Evolutionary conservation across 2,113 vertebrate species (phyloP).

Genomic region (Brachyhypopomus gauderio): DNA sequence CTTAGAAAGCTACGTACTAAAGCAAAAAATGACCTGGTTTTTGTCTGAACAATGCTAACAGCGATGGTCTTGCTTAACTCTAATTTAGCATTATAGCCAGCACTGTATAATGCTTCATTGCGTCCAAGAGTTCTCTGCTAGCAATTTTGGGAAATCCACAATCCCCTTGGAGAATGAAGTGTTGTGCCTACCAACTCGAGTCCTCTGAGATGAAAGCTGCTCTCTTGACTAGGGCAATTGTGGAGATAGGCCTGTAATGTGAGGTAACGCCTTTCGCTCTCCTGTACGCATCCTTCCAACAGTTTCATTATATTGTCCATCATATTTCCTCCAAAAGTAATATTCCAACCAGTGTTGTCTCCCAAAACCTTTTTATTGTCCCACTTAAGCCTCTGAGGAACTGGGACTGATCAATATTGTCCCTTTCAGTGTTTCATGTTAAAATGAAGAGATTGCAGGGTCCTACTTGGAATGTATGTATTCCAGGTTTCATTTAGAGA

Average conservation of each 20-base stretch:
- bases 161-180: slow-evolving; percentile 88
- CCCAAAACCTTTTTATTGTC: slow-evolving; percentile 11
- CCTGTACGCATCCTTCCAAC: slow-evolving; percentile 83
- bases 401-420: background rate
- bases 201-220: slow-evolving; percentile 86
- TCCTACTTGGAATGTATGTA: slow-evolving; percentile 13
- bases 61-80: background rate
- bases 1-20: slow-evolving; percentile 10
- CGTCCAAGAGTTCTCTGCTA: slow-evolving; percentile 86
- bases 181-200: slow-evolving; percentile 84
- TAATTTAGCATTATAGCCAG: slow-evolving; percentile 37
- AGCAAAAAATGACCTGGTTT: background rate
- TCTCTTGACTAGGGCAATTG: slow-evolving; percentile 87
- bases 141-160: slow-evolving; percentile 82
- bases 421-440: background rate
- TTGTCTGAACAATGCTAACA: no score
- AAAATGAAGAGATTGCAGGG: slow-evolving; percentile 9
- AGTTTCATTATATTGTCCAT: slow-evolving; percentile 61
- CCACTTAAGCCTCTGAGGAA: background rate
- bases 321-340: slow-evolving; percentile 47
- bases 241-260: slow-evolving; percentile 86
- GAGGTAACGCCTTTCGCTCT: slow-evolving; percentile 88
- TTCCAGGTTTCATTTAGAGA: background rate
- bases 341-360: slow-evolving; percentile 27
- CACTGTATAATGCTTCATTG: slow-evolving; percentile 74